These are phyloP conservation scores for Danio choprae DNA, from an alignment of 2,797 vertebrate genomes.

Conservation along the genomic window DNA sequence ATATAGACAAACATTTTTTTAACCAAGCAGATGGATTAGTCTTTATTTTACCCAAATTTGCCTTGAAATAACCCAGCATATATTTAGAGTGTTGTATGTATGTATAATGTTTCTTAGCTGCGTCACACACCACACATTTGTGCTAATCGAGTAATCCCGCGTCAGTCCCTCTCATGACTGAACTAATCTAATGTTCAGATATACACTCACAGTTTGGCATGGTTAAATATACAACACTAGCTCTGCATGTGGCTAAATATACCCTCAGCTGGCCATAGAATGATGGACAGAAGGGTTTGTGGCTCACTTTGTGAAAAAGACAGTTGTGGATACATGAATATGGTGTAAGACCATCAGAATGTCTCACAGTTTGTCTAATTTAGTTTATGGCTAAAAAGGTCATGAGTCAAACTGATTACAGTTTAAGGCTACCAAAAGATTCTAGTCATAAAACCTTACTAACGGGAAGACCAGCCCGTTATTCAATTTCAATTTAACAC, in stretches of 20 bases:
- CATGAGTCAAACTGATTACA: conserved; percentile 67
- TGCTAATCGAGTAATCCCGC: conserved; percentile 72
- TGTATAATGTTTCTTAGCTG: conserved; percentile 71
- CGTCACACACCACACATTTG: conserved; percentile 78
- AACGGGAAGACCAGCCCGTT: conserved; percentile 54
- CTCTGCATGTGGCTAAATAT: conserved; percentile 43
- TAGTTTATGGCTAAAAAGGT: conserved; percentile 65
- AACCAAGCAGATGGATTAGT: no score
- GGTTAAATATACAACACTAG: conserved; percentile 40
- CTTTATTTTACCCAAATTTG: no score
- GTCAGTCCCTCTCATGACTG: conserved; percentile 75
- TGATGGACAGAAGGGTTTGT: conserved; percentile 37
- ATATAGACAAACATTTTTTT: no score
- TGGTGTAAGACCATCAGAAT: conserved; percentile 10
- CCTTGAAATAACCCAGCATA: no score
- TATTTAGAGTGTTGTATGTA: background rate
- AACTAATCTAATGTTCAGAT: conserved; percentile 76
- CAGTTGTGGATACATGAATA: background rate
- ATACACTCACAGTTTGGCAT: conserved; percentile 46
- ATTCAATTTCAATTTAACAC: conserved; percentile 47
- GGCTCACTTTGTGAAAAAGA: background rate
- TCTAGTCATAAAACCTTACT: conserved; percentile 74
- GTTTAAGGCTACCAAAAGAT: conserved; percentile 66
- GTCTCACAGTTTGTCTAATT: conserved; percentile 68
- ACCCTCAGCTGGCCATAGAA: conserved; percentile 42